Base-by-base conservation (phyloP, 2,113 vertebrate genomes). In the Pseudopipra pipra region DNA sequence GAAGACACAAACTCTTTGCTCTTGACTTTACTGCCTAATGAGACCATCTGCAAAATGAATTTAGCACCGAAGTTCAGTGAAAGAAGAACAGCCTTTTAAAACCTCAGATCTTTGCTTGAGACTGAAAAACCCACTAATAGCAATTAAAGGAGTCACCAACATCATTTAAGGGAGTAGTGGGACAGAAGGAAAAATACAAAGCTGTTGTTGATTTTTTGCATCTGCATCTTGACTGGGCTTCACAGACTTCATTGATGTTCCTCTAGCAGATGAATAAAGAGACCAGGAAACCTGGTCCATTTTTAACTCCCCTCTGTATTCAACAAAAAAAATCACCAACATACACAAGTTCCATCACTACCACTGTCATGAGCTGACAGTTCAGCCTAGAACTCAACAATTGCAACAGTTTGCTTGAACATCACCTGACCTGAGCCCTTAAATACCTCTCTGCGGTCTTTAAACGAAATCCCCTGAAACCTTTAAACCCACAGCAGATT, bases 401-500 rank as follows among this genome's bases (percentile, higher is more conserved):
- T 10, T 68, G 8, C 31, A 83, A 52, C n/a, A n/a, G 6, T 73
- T 77, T 59, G 8, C 63, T 86, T 35, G 23, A 77, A 37, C 20
- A 47, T 47, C 46, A 70, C 51, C 55, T 86, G 67, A 16, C 51
- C 59, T 65, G 35, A 80, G 55, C 59, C 88, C 39, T 70, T 80
- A 66, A 96, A 77, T 27, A 76, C 31, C 49, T n/a, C 28, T 66
- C 47, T 49, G 41, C 1, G 25, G 28, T 35, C 85, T 61, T 89
- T 76, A 47, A 91, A 62, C 23, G 70, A 85, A 95, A 70, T 39
- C 75, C n/a, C 73, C 31, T 74, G 72, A 86, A 71, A 88, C 65
- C 82, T 86, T 92, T 94, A 87, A 95, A 77, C 46, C 55, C 84
- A 39, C 46, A 67, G 47, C 46, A 81, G 59, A 71, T 59, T 43